These are phyloP conservation scores for Chrysolina oricalcia DNA, from an alignment of 2,888 invertebrate species.

Conservation along the genomic window DNA sequence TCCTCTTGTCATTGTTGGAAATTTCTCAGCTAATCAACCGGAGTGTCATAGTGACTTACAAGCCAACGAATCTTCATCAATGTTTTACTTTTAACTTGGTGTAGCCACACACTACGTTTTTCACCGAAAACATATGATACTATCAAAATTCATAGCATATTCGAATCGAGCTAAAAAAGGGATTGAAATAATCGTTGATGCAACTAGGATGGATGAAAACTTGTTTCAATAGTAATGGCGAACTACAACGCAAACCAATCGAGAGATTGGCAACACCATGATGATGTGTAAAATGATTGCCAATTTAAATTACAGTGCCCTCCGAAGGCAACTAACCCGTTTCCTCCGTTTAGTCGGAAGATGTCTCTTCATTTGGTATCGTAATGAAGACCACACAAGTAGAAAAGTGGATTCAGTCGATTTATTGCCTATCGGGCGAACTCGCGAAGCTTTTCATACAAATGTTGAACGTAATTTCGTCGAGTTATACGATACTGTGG, in stretches of 20 bases:
- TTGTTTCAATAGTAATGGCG: constrained; percentile 19
- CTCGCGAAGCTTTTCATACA: constrained; percentile 29
- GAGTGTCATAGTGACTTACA: too few species aligned
- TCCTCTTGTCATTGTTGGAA: too few species aligned
- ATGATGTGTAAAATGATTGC: constrained; percentile 23
- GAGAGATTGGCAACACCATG: constrained; percentile 11
- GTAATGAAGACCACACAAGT: constrained; percentile 58
- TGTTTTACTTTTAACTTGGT: too few species aligned
- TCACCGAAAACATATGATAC: too few species aligned
- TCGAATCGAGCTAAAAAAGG: background rate
- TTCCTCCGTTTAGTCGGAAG: constrained; percentile 35
- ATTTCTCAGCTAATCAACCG: too few species aligned
- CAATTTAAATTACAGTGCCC: constrained; percentile 32
- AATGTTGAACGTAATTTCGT: background rate
- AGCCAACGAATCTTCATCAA: too few species aligned
- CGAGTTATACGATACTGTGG: constrained; percentile 11
- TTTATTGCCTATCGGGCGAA: constrained; percentile 45
- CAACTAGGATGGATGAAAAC: background rate
- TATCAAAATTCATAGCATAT: too few species aligned
- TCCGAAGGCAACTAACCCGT: constrained; percentile 35
- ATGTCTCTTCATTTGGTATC: constrained; percentile 39
- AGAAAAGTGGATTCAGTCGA: constrained; percentile 46
- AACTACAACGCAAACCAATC: constrained; percentile 12
- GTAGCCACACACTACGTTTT: too few species aligned
- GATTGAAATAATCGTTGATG: background rate